A percentile compares a stretch with the other conserved stretches of the same genome.
Evolutionary conservation across 2,888 invertebrate genomes (phyloP).

Genomic region (Ectobius pallidus): DNA sequence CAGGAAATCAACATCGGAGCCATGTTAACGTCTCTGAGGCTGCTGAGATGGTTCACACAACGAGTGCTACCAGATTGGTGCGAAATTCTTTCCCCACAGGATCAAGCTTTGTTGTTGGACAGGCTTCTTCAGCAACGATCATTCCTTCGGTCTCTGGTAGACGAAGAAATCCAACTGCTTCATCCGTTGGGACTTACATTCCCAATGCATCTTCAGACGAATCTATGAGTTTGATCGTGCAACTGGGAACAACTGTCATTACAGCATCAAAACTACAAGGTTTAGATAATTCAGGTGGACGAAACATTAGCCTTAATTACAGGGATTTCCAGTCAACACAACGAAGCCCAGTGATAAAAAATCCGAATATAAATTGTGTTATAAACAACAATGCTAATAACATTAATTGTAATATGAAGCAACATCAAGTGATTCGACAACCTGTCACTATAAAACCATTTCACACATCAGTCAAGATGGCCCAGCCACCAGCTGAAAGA

Average conservation of each 20-base stretch:
- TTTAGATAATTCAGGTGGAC: neutral
- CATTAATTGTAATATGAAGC: neutral
- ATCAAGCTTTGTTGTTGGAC: constrained; percentile 39
- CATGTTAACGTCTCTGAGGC: constrained; percentile 28
- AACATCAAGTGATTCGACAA: neutral
- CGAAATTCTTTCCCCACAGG: constrained; percentile 30
- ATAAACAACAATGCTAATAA: neutral
- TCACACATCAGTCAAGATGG: neutral
- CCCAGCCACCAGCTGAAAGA: neutral
- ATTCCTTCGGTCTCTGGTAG: constrained; percentile 24
- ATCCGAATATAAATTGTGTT: neutral
- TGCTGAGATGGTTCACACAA: constrained; percentile 31
- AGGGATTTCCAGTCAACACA: neutral
- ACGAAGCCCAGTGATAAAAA: neutral
- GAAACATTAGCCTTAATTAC: neutral
- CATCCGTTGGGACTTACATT: constrained; percentile 30
- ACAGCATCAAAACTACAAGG: constrained; percentile 23
- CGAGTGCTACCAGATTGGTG: constrained; percentile 33
- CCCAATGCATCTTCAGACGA: constrained; percentile 27
- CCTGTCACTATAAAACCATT: neutral
- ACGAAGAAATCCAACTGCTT: constrained; percentile 10
- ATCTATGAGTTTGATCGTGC: constrained; percentile 52
- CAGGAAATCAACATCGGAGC: constrained; percentile 48
- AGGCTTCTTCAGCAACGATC: constrained; percentile 31
- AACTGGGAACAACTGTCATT: constrained; percentile 47